Percentiles rank a stretch among this genome's conserved stretches.
Conservation (phyloP, 2,888 invertebrate species). For the Lobophora halterata region DNA sequence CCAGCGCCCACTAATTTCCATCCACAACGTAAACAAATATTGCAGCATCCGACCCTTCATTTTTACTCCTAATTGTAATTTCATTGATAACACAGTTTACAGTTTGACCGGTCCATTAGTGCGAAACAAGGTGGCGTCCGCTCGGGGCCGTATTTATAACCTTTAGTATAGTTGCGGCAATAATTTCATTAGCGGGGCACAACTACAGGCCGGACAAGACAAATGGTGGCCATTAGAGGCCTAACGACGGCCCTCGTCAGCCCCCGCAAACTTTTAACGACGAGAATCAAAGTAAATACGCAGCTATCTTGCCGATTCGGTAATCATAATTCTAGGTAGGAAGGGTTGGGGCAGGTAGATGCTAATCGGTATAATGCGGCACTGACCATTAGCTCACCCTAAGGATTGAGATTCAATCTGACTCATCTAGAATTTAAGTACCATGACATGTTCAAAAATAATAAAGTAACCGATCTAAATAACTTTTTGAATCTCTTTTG, state of each 20-base stretch:
- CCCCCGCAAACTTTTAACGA: conserved; percentile 78
- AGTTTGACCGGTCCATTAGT: conserved; percentile 81
- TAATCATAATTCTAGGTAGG: conserved; percentile 65
- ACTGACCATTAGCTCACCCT: conserved; percentile 36
- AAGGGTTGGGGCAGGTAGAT: conserved; percentile 67
- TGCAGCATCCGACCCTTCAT: conserved; percentile 71
- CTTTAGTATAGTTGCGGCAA: conserved; percentile 80
- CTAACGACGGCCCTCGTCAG: conserved; percentile 78
- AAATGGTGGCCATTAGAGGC: conserved; percentile 80
- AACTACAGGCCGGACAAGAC: conserved; percentile 80
- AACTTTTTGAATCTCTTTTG: too few relatives aligned
- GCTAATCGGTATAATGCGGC: conserved; percentile 46
- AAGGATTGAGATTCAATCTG: conserved; percentile 11
- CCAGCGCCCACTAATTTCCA: conserved; percentile 40
- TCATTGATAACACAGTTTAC: conserved; percentile 81
- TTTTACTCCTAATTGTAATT: conserved; percentile 79
- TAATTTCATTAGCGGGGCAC: conserved; percentile 81
- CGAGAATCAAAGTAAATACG: conserved; percentile 81
- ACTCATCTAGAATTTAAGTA: conserved; percentile 12
- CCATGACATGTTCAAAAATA: conserved; percentile 1
- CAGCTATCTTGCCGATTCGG: conserved; percentile 77
- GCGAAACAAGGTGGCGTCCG: conserved; percentile 77
- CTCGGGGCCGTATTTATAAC: conserved; percentile 75
- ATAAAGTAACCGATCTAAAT: too few relatives aligned
- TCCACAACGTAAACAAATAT: conserved; percentile 57